Evolutionary conservation across 1,140 invertebrate species (phyloP), one percentile per base, ranked within the genome.

Genomic region (Parasteatoda tepidariorum): DNA sequence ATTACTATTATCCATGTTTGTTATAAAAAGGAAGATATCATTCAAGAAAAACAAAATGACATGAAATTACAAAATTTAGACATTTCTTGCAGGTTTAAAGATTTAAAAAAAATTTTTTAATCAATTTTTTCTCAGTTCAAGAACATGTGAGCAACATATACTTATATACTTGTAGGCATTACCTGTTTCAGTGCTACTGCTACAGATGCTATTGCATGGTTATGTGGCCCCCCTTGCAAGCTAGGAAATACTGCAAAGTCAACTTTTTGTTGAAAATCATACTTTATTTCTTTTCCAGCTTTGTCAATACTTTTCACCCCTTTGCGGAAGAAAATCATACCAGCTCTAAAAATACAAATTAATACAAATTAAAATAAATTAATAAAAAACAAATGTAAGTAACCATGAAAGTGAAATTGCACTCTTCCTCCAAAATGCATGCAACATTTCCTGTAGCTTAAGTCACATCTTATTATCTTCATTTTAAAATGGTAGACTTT

Each of bases 211-310:
- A 94, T 94, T 18, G 92, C 91, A 86, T 94, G 92, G 85, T 93
- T 93, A 86, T 93, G 92, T 62, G 93, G 93, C 26, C 93, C 93
- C 30, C 93, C 93, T 87, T 94, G 93, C 28, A 93, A 88, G 26
- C 92, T 92, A 3, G 93, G 93, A 87, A 94, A 94, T 3, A 94
- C 92, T n/a, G 93, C 92, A 84, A 91, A 89, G 87, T 93, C 92
- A 76, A 94, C 91, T 86, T 90, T 91, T 81, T 88, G 89, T 86
- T 92, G 92, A 74, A 92, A 88, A 86, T 93, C 92, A 87, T 93
- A 93, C 87, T 90, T 89, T 33, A 90, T 89, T 73, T 91, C 88
- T 73, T 91, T 90, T n/a, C 92, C 92, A 86, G 91, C 91, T 55
- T 86, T 86, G 75, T 88, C 85, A 15, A 86, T 84, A 4, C 84